phyloP scores from a whole-genome alignment of 2,888 invertebrate species.

The Ophion costatus region DNA sequence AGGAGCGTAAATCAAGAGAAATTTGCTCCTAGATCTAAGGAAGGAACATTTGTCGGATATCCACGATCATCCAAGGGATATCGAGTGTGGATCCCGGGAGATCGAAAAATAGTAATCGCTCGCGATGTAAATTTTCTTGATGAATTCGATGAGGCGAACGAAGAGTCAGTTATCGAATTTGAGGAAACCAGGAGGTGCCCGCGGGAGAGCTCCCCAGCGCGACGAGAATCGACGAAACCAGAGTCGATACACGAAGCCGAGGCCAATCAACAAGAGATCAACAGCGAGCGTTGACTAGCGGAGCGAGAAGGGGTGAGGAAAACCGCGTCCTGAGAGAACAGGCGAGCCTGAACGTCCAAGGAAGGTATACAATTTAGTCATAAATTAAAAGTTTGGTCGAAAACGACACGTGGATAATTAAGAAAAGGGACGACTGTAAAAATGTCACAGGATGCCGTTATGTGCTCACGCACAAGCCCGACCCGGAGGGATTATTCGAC shows the following conservation, averaged over 20 bases:
- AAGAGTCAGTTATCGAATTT: constrained; percentile 13
- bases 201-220: not conserved
- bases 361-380: constrained; percentile 8
- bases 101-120: constrained; percentile 54
- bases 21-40: constrained; percentile 59
- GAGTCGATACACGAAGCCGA: constrained; percentile 3
- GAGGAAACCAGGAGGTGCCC: constrained; percentile 15
- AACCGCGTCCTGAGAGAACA: constrained; percentile 24
- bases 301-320: constrained; percentile 30
- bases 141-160: constrained; percentile 14
- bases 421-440: constrained; percentile 18
- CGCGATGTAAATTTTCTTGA: constrained; percentile 40
- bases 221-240: constrained; percentile 8
- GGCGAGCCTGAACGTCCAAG: constrained; percentile 30
- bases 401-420: constrained; percentile 35
- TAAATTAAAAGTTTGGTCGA: constrained; percentile 27
- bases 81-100: constrained; percentile 58
- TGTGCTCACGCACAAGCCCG: constrained; percentile 22
- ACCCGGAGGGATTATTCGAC: constrained; percentile 24
- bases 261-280: not conserved
- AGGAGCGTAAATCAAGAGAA: constrained; percentile 56
- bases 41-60: constrained; percentile 64
- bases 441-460: constrained; percentile 32
- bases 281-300: constrained; percentile 8
- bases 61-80: constrained; percentile 61